Conservation (phyloP, 1,140 invertebrate species). For the Drosophila lowei region DNA sequence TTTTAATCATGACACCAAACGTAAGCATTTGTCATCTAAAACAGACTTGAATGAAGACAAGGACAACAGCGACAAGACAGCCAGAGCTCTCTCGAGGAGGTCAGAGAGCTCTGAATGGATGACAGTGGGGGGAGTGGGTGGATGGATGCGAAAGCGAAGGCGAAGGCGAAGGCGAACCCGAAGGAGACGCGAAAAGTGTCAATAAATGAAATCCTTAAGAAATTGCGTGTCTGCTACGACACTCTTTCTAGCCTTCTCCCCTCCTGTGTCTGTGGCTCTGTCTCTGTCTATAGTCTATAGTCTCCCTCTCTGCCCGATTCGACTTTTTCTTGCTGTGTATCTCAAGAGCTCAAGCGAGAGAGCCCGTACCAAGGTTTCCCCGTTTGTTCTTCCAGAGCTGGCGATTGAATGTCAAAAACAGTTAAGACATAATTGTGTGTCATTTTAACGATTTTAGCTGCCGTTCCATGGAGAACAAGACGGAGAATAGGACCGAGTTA, state of each 20-base stretch:
- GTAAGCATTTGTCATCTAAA: conserved; percentile 76
- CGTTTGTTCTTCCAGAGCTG: conserved; percentile 13
- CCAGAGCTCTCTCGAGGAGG: conserved; percentile 12
- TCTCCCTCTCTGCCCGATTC: conserved; percentile 16
- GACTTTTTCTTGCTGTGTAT: conserved; percentile 35
- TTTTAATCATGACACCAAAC: conserved; percentile 76
- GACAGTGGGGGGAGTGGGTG: not conserved
- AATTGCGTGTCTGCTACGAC: conserved; percentile 68
- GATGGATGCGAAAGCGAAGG: not conserved
- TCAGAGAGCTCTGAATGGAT: conserved; percentile 10
- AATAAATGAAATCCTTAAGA: conserved; percentile 80
- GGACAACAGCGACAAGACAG: conserved; percentile 21
- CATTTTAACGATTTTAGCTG: conserved; percentile 58
- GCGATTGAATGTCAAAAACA: conserved; percentile 74
- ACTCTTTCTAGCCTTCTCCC: not conserved
- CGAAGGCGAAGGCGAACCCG: conserved; percentile 8
- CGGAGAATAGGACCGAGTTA: conserved; percentile 17
- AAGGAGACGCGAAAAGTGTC: conserved; percentile 61
- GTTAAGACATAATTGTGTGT: conserved; percentile 73
- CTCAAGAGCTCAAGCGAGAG: conserved; percentile 53
- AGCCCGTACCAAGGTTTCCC: conserved; percentile 47
- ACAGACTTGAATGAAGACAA: conserved; percentile 31
- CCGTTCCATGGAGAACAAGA: conserved; percentile 14
- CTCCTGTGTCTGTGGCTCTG: not conserved
- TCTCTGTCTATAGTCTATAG: not conserved